phyloP scores from a whole-genome alignment of 1,140 invertebrate species.

The Drosophila orena region DNA sequence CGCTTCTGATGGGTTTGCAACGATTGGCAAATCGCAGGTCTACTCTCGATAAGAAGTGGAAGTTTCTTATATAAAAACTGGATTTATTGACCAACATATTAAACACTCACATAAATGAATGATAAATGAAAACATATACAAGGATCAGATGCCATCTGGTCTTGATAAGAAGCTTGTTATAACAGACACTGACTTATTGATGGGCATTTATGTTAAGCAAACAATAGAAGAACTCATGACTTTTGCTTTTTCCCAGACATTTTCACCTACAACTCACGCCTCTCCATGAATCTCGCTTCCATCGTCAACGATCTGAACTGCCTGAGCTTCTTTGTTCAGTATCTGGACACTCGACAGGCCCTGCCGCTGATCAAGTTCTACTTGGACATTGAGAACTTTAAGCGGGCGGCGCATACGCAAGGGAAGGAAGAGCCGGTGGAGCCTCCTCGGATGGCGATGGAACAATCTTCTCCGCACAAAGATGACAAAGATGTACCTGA shows the following conservation, averaged over 20 bases:
- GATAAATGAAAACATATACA: neutral
- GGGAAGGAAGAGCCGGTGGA: slow-evolving; percentile 11
- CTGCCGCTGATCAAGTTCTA: slow-evolving; percentile 89
- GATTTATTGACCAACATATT: no score
- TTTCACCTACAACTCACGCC: slow-evolving; percentile 73
- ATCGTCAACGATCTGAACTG: slow-evolving; percentile 89
- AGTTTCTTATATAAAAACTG: no score
- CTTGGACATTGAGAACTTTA: slow-evolving; percentile 90
- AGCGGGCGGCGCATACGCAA: slow-evolving; percentile 57
- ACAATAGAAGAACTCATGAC: neutral
- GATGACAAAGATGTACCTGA: slow-evolving; percentile 79
- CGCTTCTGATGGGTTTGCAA: no score
- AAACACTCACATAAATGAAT: neutral
- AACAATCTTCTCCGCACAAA: slow-evolving; percentile 23
- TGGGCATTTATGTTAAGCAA: neutral
- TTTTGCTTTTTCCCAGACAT: slow-evolving; percentile 55
- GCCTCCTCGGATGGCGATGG: neutral
- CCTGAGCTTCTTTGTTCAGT: slow-evolving; percentile 91
- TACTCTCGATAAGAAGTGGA: no score
- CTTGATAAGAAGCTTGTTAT: no score
- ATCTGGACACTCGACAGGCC: slow-evolving; percentile 87
- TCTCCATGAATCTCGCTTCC: slow-evolving; percentile 87
- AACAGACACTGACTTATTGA: no score
- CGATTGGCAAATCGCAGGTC: neutral
- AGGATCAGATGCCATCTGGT: no score